Evolutionary conservation across 2,113 vertebrate genomes (phyloP).

Genomic region (Tragelaphus strepsiceros): DNA sequence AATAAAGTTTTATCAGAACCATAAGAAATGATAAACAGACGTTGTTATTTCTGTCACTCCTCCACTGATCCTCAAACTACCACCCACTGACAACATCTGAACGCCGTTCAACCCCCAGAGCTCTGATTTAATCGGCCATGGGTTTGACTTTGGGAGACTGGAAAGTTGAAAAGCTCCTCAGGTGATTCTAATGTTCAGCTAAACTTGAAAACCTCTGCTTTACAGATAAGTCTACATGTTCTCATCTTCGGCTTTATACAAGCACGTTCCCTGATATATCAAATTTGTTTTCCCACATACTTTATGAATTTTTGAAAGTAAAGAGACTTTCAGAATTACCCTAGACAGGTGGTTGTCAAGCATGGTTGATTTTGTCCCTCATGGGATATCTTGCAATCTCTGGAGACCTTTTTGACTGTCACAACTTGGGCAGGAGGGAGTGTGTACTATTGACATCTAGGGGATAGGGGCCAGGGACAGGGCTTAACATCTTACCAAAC

Average conservation of each 20-base stretch:
- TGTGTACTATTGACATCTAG: not conserved
- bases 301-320: not conserved
- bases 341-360: not conserved
- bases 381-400: not conserved
- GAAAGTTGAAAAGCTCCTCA: not conserved
- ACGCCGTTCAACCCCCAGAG: not conserved
- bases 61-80: not conserved
- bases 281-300: not conserved
- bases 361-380: not conserved
- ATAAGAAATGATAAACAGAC: not conserved
- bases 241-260: not conserved
- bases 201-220: not conserved
- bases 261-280: not conserved
- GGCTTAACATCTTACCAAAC: not conserved
- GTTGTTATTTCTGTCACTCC: not conserved
- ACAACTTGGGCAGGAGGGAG: not conserved
- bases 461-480: not conserved
- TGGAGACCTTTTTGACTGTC: not conserved
- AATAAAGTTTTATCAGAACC: not conserved
- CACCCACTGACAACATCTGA: not conserved
- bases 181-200: not conserved
- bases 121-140: not conserved
- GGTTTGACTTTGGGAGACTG: not conserved
- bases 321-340: not conserved
- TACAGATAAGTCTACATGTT: rapidly evolving